Evolutionary conservation across 2,113 vertebrate genomes (phyloP).

Genomic region (Oryzias melastigma): DNA sequence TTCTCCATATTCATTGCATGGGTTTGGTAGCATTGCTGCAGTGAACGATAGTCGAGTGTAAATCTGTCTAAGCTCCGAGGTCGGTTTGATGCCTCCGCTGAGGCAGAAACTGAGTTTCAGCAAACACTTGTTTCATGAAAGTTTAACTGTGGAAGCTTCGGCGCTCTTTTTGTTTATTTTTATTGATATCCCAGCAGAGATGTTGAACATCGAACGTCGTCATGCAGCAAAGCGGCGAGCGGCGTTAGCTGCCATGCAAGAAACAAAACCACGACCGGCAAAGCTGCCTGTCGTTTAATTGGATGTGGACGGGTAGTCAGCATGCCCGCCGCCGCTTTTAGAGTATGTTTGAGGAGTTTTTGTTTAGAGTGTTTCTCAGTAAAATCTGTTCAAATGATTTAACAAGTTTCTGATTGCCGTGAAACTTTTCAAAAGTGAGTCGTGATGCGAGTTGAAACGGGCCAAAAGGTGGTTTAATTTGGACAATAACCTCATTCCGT

Average conservation of each 20-base stretch:
- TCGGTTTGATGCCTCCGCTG: too few relatives aligned
- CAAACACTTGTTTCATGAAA: not conserved
- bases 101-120: too few relatives aligned
- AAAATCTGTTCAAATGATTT: too few relatives aligned
- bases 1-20: too few relatives aligned
- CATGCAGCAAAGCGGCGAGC: conserved; percentile 24
- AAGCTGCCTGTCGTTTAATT: conserved; percentile 34
- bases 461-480: conserved; percentile 5
- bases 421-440: too few relatives aligned
- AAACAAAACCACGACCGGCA: conserved; percentile 10
- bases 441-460: not conserved
- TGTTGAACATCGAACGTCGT: not conserved
- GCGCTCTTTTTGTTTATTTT: not conserved
- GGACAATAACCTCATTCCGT: conserved; percentile 12
- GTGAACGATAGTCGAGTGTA: too few relatives aligned
- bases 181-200: conserved; percentile 9
- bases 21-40: too few relatives aligned
- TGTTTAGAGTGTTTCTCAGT: too few relatives aligned
- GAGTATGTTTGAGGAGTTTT: too few relatives aligned
- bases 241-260: conserved; percentile 20
- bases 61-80: too few relatives aligned
- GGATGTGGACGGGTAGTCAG: conserved; percentile 3
- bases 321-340: too few relatives aligned
- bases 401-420: too few relatives aligned
- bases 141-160: not conserved